These are phyloP conservation scores for Spizaetus ornatus DNA, from an alignment of 2,113 vertebrate species.

Conservation along the genomic window DNA sequence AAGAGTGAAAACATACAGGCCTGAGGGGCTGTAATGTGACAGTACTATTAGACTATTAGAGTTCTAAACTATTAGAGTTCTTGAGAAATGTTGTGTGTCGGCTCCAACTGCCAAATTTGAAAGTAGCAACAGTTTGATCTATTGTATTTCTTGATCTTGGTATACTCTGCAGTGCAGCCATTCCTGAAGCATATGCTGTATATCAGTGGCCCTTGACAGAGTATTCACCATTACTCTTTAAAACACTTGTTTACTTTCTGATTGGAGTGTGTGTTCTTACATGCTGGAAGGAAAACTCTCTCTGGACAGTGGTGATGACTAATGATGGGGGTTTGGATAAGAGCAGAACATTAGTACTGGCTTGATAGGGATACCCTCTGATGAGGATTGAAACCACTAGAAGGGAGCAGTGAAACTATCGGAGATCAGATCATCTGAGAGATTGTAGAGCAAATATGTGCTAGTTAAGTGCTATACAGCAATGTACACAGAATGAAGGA, in stretches of 20 bases:
- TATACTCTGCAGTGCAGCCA: neutral
- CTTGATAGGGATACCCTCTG: neutral
- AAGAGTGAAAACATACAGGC: neutral
- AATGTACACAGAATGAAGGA: neutral
- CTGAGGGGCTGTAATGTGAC: neutral
- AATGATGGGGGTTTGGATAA: neutral
- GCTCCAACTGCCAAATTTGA: neutral
- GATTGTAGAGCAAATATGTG: neutral
- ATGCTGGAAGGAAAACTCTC: neutral
- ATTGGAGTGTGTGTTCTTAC: neutral
- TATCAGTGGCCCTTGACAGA: neutral
- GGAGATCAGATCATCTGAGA: neutral
- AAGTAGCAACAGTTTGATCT: neutral
- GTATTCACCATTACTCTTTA: neutral
- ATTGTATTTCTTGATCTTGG: neutral
- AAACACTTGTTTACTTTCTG: neutral
- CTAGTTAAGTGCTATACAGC: neutral
- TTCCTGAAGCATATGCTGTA: neutral
- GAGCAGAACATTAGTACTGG: neutral
- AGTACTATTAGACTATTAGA: no score
- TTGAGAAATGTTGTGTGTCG: neutral
- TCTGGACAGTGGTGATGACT: neutral
- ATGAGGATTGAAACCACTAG: neutral
- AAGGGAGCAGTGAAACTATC: neutral
- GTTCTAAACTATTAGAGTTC: neutral